Conservation (phyloP, 2,113 vertebrate genomes). For the Coturnix japonica region DNA sequence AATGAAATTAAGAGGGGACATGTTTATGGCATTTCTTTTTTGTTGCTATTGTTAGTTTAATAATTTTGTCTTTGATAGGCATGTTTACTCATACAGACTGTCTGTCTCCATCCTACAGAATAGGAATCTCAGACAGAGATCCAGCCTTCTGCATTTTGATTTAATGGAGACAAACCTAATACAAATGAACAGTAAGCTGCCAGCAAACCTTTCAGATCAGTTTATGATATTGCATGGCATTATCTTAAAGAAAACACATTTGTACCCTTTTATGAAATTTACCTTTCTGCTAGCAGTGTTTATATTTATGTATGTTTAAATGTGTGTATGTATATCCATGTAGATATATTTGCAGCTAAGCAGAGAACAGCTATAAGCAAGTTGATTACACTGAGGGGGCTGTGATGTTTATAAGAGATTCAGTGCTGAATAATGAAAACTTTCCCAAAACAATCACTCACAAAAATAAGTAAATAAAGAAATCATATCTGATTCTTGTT, state of each 20-base stretch:
- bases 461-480: neutral
- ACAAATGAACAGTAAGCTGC: neutral
- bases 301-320: neutral
- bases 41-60: neutral
- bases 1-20: neutral
- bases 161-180: slow-evolving; percentile 37
- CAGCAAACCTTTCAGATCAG: slow-evolving; percentile 11
- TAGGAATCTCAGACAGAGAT: slow-evolving; percentile 4
- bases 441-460: neutral
- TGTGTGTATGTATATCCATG: neutral
- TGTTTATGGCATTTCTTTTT: neutral
- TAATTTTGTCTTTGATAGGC: neutral
- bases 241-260: neutral
- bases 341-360: neutral
- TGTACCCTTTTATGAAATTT: neutral
- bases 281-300: neutral
- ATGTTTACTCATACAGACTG: slow-evolving; percentile 20
- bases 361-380: neutral
- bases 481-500: neutral
- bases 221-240: neutral
- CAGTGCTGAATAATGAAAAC: neutral
- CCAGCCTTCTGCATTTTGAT: slow-evolving; percentile 16
- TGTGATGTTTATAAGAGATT: neutral
- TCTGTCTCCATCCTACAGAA: slow-evolving; percentile 3
- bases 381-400: accelerated